Evolutionary conservation across 2,888 invertebrate species (phyloP), one percentile per base, ranked within the genome.

Genomic region (Tricholauxania praeusta): DNA sequence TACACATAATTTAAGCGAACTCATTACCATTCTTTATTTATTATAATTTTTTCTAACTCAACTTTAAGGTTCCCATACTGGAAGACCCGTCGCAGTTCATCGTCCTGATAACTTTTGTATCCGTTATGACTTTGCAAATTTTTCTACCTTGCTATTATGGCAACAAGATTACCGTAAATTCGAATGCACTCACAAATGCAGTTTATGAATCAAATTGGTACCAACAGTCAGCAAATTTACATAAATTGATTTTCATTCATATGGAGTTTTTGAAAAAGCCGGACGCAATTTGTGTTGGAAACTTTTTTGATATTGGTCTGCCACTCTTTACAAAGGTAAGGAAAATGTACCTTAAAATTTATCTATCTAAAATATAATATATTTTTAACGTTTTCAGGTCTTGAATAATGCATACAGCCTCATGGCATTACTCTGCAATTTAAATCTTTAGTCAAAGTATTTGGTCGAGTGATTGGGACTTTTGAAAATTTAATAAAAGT

Each of bases 71-170:
- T 70, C 76, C 72, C 15, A 78, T 79, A 65, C 63, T 72, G 47
- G 76, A 79, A 12, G 78, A 78, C 22, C 80, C 80, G 0, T 78
- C 76, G 0, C 74, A 76, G 3, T 80, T 80, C 32, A 49, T 79
- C 0, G 76, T 77, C 60, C 78, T 78, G 5, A 17, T 80, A 0
- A 82, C 80, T 48, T 84, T 80, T 49, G 73, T 79, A 10, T 70
- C 74, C 6, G 76, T 80, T 1, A 84, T 86, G 82, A 77, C 79
- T 4, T 17, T 83, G 5, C 80, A 86, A 74, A 84, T 86, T 22
- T 86, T 82, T 65, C 68, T 86, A n/a, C 85, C 85, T 55, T 86
- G 86, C 62, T 84, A 82, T 64, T 85, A 82, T 72, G 85, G 81
- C 62, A 84, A 85, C 57, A 80, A 84, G 70, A 48, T 86, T 2